phyloP scores from a whole-genome alignment of 2,797 vertebrate genomes.

The Halcyon badia region DNA sequence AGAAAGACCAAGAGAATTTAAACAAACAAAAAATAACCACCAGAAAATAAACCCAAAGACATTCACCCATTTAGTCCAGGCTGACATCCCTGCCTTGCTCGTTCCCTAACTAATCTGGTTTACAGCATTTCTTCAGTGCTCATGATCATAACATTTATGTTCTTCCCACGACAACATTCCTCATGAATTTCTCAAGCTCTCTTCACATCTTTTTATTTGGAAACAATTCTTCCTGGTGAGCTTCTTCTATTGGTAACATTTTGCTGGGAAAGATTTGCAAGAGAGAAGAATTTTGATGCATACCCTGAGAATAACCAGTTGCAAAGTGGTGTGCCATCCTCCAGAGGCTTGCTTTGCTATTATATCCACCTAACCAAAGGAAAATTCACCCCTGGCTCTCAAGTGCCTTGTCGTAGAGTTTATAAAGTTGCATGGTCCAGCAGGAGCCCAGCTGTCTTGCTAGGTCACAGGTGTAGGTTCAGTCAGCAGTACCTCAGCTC shows the following conservation, averaged over 20 bases:
- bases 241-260: neutral
- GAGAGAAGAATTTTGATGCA: neutral
- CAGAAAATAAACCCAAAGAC: neutral
- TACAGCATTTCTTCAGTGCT: neutral
- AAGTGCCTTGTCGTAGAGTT: neutral
- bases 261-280: neutral
- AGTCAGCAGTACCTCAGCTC: neutral
- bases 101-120: neutral
- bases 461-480: fast-evolving
- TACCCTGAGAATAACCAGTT: neutral
- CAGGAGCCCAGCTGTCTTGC: neutral
- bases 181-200: neutral
- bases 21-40: neutral
- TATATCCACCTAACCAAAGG: neutral
- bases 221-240: neutral
- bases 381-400: neutral
- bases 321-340: fast-evolving
- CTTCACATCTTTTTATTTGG: neutral
- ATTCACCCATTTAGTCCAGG: neutral
- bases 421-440: neutral
- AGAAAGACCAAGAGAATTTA: neutral
- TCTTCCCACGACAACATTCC: neutral
- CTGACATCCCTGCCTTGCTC: neutral
- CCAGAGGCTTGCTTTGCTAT: neutral
- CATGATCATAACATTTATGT: neutral